These are phyloP conservation scores for Petrocephalus zakoni DNA, from an alignment of 2,113 vertebrate species.

Conservation along the genomic window DNA sequence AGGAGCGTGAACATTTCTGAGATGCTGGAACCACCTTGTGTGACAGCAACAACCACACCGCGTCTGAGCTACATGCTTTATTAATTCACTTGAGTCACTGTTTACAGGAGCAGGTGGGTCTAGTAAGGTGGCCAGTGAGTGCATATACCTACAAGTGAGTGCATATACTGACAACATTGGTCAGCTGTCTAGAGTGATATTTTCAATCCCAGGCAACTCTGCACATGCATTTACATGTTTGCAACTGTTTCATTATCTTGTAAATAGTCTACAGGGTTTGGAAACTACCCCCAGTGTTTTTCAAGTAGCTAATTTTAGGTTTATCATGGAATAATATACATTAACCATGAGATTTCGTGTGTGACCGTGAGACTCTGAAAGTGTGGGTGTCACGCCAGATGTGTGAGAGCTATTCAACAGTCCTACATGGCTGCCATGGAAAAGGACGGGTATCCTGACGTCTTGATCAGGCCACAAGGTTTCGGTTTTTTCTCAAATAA, in stretches of 20 bases:
- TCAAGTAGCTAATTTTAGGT: neutral
- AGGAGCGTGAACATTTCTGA: neutral
- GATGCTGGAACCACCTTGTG: too few species aligned
- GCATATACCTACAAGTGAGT: too few species aligned
- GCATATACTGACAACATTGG: too few species aligned
- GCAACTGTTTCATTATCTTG: neutral
- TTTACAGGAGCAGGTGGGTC: neutral
- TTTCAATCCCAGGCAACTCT: neutral
- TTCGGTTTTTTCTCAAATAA: neutral
- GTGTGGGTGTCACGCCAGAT: neutral
- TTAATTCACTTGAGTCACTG: neutral
- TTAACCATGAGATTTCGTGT: neutral
- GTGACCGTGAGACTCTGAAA: neutral
- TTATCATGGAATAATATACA: neutral
- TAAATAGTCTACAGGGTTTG: neutral
- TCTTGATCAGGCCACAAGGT: neutral
- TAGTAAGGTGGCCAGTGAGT: neutral
- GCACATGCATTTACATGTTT: neutral
- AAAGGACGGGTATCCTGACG: neutral
- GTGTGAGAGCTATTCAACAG: neutral
- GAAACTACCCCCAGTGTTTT: neutral
- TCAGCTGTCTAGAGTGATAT: neutral
- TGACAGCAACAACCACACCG: too few species aligned
- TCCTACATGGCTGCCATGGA: neutral
- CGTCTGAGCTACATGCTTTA: neutral